Evolutionary conservation across 2,113 vertebrate genomes (phyloP).

Genomic region (Zapornia atra): DNA sequence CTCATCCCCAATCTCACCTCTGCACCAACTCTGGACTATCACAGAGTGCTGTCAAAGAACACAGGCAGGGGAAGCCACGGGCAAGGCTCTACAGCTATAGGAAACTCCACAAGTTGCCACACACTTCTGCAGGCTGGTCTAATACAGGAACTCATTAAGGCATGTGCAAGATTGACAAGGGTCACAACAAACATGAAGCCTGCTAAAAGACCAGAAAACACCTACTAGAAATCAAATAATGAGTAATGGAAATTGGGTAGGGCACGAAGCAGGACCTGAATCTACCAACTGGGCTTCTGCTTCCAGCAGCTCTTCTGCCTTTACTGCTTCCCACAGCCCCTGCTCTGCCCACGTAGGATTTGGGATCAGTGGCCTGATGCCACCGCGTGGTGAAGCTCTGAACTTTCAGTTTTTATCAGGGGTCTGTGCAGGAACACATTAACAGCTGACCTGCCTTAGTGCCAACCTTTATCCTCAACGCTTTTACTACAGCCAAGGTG

Average conservation of each 20-base stretch:
- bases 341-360: accelerated
- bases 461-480: background rate
- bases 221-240: background rate
- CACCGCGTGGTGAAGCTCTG: constrained; percentile 41
- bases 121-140: background rate
- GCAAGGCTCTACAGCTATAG: background rate
- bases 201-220: background rate
- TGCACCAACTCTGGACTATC: background rate
- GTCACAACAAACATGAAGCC: background rate
- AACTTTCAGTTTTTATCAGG: background rate
- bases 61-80: background rate
- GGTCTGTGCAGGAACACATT: background rate
- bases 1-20: background rate
- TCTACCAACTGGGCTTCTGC: background rate
- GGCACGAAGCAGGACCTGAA: background rate
- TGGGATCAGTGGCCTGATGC: background rate
- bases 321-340: background rate
- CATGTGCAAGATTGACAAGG: background rate
- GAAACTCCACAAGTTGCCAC: background rate
- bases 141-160: background rate
- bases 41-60: background rate
- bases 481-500: background rate
- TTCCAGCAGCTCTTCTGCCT: background rate
- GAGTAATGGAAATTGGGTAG: background rate
- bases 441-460: background rate